Evolutionary conservation across 2,797 vertebrate species (phyloP).

Genomic region (Monodelphis domestica): DNA sequence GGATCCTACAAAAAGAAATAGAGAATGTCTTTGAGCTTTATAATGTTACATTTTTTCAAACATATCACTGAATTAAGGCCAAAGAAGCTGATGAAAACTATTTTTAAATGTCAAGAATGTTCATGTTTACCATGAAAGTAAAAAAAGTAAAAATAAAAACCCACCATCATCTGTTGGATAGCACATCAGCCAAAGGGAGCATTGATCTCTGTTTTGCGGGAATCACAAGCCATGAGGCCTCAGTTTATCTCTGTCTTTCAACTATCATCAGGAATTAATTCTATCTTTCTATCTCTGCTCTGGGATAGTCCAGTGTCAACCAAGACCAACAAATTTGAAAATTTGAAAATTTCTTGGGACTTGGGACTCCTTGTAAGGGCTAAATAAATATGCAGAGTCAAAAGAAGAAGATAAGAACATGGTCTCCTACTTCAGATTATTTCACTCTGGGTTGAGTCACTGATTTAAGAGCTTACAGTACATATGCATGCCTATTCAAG

Average conservation of each 20-base stretch:
- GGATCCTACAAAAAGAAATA: neutral
- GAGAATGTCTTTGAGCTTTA: neutral
- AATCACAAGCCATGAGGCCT: rapidly evolving
- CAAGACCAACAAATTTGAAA: neutral
- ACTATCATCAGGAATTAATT: neutral
- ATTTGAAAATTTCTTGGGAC: too few species aligned
- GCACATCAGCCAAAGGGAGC: rapidly evolving
- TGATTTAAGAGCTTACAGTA: neutral
- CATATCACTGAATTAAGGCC: constrained; percentile 11
- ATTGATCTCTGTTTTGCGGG: neutral
- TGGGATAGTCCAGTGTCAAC: neutral
- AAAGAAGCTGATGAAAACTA: neutral
- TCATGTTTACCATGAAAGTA: neutral
- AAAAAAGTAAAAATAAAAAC: neutral
- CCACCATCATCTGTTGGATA: neutral
- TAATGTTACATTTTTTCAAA: constrained; percentile 23
- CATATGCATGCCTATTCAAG: neutral
- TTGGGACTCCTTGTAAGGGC: neutral
- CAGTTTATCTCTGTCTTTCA: neutral
- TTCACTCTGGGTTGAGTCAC: neutral
- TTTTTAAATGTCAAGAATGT: neutral
- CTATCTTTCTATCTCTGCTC: neutral
- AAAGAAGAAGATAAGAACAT: neutral
- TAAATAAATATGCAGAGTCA: neutral
- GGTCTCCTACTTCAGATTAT: neutral